phyloP scores from a whole-genome alignment of 2,888 invertebrate species.

The Drosophila subsilvestris region DNA sequence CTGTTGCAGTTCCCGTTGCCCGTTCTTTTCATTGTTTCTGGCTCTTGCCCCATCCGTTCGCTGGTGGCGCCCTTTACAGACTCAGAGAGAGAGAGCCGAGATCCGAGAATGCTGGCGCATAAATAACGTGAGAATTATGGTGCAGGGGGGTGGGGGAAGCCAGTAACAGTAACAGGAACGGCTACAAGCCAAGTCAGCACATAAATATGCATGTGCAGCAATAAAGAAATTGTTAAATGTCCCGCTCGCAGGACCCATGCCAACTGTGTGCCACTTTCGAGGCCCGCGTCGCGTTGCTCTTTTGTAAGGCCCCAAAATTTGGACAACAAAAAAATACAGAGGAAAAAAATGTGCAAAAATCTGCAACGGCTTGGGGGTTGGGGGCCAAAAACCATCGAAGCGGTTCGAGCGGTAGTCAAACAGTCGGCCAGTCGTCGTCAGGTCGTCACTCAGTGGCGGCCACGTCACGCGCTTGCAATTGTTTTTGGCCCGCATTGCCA shows the following conservation, averaged over 20 bases:
- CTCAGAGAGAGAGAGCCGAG: no score
- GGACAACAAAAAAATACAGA: conserved; percentile 60
- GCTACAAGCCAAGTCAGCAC: conserved; percentile 32
- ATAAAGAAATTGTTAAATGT: conserved; percentile 77
- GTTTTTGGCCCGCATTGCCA: conserved; percentile 77
- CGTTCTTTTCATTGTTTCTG: conserved; percentile 43
- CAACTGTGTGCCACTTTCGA: conserved; percentile 58
- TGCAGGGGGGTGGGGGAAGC: conserved; percentile 46
- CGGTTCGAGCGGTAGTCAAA: conserved; percentile 14
- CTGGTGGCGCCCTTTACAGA: conserved; percentile 45
- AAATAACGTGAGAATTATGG: conserved; percentile 78
- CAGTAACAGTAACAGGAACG: conserved; percentile 33
- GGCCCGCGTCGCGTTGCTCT: conserved; percentile 20
- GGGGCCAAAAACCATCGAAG: not conserved
- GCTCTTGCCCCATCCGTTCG: conserved; percentile 16
- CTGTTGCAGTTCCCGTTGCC: conserved; percentile 7
- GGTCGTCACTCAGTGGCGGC: conserved; percentile 56
- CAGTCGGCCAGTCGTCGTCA: conserved; percentile 13
- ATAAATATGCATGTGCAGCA: conserved; percentile 74
- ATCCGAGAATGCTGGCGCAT: conserved; percentile 55
- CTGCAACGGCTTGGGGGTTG: conserved; percentile 4
- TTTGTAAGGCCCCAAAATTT: conserved; percentile 37
- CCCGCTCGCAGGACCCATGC: conserved; percentile 48
- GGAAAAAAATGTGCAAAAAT: conserved; percentile 36
- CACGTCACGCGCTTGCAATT: conserved; percentile 74